Evolutionary conservation across 1,140 invertebrate species (phyloP).

Genomic region (Steinernema feltiae): DNA sequence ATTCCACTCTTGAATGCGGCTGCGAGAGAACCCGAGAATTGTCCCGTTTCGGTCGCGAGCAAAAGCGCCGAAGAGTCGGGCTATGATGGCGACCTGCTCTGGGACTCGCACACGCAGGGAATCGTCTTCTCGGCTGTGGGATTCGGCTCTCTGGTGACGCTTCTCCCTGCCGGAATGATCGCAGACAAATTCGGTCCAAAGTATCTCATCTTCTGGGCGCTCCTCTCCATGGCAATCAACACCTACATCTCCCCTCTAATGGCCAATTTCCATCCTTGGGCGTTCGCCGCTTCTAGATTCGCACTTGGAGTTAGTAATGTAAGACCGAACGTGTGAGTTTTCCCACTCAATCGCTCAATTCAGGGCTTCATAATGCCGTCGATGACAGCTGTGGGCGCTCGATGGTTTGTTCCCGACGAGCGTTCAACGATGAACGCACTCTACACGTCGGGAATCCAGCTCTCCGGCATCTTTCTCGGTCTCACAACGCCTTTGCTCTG

Average conservation of each 20-base stretch:
- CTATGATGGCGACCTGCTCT: background rate
- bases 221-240: background rate
- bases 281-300: background rate
- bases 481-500: background rate
- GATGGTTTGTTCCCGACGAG: background rate
- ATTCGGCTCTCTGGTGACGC: background rate
- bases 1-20: background rate
- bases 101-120: background rate
- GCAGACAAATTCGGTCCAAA: background rate
- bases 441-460: background rate
- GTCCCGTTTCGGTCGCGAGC: background rate
- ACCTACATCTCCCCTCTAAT: background rate
- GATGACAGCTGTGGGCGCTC: background rate
- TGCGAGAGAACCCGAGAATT: background rate
- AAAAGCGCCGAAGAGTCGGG: background rate
- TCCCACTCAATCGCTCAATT: background rate
- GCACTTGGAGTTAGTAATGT: background rate
- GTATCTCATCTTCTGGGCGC: background rate
- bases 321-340: background rate
- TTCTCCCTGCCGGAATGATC: background rate
- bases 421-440: slow-evolving; percentile 6
- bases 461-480: background rate
- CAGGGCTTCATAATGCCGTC: background rate
- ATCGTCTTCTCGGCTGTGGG: background rate
- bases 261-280: background rate